Evolutionary conservation across 2,113 vertebrate species (phyloP), one percentile per base, ranked within the genome.

Genomic region (Prolemur simus): DNA sequence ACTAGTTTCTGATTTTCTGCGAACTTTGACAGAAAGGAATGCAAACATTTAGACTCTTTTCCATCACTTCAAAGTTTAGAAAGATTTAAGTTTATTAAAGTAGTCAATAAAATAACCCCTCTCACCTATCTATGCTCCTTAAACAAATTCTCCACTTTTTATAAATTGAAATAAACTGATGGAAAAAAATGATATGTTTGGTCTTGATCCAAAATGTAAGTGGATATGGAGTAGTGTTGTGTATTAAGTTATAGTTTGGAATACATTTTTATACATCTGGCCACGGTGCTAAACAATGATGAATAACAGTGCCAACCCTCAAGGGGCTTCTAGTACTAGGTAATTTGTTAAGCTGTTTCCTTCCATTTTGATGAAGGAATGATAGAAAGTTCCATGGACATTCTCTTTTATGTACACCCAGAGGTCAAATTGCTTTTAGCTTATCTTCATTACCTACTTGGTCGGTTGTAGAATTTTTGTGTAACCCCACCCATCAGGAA

Each of bases 101-200:
- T 54, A 69, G 29, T 94, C 86, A 81, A 11, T n/a, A 56, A 18
- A 95, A 87, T 83, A 82, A 39, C 2, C 4, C 8, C 10, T 66
- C 27, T 87, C 23, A 69, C 66, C 11, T 39, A 37, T 60, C 8
- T 89, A 69, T 3, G 27, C 5, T 60, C 12, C 29, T 52, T 63
- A 21, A 90, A 74, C 10, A 88, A 86, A 73, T 86, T 69, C 37
- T 68, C 34, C 12, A 27, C 69, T 52, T 94, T 17, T 10, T 73
- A 63, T 37, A 94, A 95, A 45, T 17, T 32, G 3, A 56, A 68
- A 42, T 76, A 88, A 85, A 49, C 37, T 77, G 2, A 58, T 42
- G 37, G n/a, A 96, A 80, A 89, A 74, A 85, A 83, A 78, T 8
- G 37, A 58, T 39, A 14, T 39, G 66, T 83, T 94, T 94, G 52